Evolutionary conservation across 2,797 vertebrate species (phyloP), one percentile per base, ranked within the genome.

Genomic region (Falco cherrug): DNA sequence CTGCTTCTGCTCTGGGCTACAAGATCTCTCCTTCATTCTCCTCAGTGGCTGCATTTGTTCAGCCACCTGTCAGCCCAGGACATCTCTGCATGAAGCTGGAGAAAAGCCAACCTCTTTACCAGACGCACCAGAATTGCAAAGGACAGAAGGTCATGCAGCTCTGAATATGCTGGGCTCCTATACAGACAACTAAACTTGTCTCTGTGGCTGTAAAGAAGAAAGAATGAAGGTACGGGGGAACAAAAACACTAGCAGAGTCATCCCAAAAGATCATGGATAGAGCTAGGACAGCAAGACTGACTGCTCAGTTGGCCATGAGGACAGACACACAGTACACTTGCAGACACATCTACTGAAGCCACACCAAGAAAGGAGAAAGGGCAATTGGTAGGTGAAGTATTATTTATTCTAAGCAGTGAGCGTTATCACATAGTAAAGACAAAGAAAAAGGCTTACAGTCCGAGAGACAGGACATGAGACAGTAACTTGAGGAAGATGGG

Each of bases 401-500:
- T 5, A 10, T 97, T 96, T 97, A 97, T 95, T 97, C 67, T 21
- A 83, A 71, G 26, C 41, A 61, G 51, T 67, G 80, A 70, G 50
- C 4, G 15, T 29, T 47, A 81, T 47, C 7, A 13, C 89, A 95
- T 41, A 17, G 60, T 95, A 95, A 81, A 96, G 89, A 50, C 77
- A 69, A 75, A 94, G 25, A 43, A 61, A 76, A 74, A 56, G 19
- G 15, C 60, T 95, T 87, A 94, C 79, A 93, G 78, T 83, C 63
- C n/a, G 54, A 87, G 37, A 95, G 78, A 95, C 57, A 57, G 25
- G 77, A 94, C 77, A 80, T 0, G 2, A 95, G 74, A 81, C 78
- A 78, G 35, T 67, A 73, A 87, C 37, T 47, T n/a, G 26, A 35
- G 33, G 28, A 57, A 15, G 37, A 79, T 7, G n/a, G 54, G 73